Base-by-base conservation (phyloP, 2,888 invertebrate species). In the Meiosimyza decipiens region DNA sequence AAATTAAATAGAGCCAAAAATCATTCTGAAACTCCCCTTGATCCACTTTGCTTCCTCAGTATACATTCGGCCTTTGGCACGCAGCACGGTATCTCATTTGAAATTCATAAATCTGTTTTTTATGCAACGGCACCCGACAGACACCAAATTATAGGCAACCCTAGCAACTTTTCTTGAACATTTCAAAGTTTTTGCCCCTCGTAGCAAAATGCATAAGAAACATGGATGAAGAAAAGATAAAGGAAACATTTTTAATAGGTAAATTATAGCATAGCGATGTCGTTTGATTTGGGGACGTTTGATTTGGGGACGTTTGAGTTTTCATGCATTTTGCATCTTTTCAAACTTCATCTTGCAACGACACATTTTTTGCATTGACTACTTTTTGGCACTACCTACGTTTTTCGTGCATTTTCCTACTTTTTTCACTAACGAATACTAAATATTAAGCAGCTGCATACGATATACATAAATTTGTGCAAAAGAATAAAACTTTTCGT, bases 31-130 rank as follows among this genome's bases (percentile, higher is more conserved):
- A 40, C 9, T 40, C 40, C 40, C 2, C 40, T 40, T 40, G 28
- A 40, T 9, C 40, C 9, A 40, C 40, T 9, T 2, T 9, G 6
- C 9, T 7, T 40, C 40, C 40, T 4, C 3, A 28, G 28, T 0
- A 4, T 28, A 2, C 28, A 28, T 28, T 28, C 28, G 0, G 0
- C 28, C 28, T 28, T 28, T 40, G 40, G 6, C 9, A 9, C 40
- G 40, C 40, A 40, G 40, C 40, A 40, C 77, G 40, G 74, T 71
- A 71, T 71, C 74, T 77, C 74, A 77, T 77, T 77, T 76, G 67
- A 74, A 76, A 76, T 77, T 75, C 77, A 75, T 76, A 77, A 77
- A 77, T 77, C 73, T 74, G 74, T 75, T 76, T 77, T 75, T 74
- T 77, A 76, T 77, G 74, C 77, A 75, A 74, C 72, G 62, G 60